A percentile compares a stretch with the other conserved stretches of the same genome.
phyloP scores from a whole-genome alignment of 2,888 invertebrate genomes.

The Morpho helenor region DNA sequence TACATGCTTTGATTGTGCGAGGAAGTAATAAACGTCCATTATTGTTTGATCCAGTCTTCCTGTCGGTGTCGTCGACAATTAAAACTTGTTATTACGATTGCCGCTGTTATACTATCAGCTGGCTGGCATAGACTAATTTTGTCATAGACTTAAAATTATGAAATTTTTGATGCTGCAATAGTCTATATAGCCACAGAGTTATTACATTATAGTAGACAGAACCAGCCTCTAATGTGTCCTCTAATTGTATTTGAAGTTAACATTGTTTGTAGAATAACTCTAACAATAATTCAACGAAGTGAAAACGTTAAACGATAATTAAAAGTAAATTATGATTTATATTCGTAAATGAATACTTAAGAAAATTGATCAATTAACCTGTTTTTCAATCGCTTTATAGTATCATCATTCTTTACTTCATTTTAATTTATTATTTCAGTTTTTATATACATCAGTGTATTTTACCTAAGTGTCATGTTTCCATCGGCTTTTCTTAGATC shows the following conservation, averaged over 20 bases:
- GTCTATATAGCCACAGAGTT: too few relatives aligned
- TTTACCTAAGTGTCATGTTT: too few relatives aligned
- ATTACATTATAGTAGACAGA: too few relatives aligned
- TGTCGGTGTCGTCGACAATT: slow-evolving; percentile 41
- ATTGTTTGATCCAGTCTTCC: slow-evolving; percentile 48
- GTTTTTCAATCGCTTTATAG: background rate
- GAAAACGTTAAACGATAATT: background rate
- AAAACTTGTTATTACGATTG: slow-evolving; percentile 40
- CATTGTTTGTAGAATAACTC: too few relatives aligned
- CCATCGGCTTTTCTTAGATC: too few relatives aligned
- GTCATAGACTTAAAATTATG: background rate
- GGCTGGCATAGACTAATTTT: slow-evolving; percentile 32
- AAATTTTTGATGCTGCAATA: too few relatives aligned
- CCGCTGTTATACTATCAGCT: slow-evolving; percentile 44
- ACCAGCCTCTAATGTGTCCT: too few relatives aligned
- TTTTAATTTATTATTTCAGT: too few relatives aligned
- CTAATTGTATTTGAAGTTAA: too few relatives aligned
- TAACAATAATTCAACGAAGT: too few relatives aligned
- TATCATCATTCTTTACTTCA: too few relatives aligned
- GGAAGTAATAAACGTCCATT: slow-evolving; percentile 32
- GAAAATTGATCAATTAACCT: slow-evolving; percentile 3
- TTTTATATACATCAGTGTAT: too few relatives aligned
- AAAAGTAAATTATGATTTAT: slow-evolving; percentile 4
- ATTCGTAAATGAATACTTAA: background rate
- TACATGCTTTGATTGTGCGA: slow-evolving; percentile 10